Evolutionary conservation across 1,140 invertebrate species (phyloP).

Genomic region (Drosophila mojavensis): DNA sequence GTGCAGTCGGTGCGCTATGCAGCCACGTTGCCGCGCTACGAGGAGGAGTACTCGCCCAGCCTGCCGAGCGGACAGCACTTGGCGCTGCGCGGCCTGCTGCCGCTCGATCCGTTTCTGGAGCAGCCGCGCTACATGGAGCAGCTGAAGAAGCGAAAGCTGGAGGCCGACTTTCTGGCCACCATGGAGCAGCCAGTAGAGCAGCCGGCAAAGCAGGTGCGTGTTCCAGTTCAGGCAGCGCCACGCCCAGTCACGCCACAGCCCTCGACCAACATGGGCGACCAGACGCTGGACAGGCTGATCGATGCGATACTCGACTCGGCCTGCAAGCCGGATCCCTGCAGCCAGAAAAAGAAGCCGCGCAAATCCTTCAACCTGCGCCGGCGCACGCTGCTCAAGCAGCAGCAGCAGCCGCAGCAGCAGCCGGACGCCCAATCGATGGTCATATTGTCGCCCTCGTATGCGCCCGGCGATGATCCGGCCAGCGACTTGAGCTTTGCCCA

Average conservation of each 20-base stretch:
- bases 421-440: slow-evolving; percentile 39
- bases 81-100: slow-evolving; percentile 63
- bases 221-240: background rate
- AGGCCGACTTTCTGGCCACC: slow-evolving; percentile 63
- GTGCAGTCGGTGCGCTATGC: slow-evolving; percentile 68
- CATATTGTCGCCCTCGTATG: slow-evolving; percentile 79
- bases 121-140: slow-evolving; percentile 71
- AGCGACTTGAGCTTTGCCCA: slow-evolving; percentile 73
- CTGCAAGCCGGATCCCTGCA: slow-evolving; percentile 66
- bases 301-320: slow-evolving; percentile 82
- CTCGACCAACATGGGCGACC: slow-evolving; percentile 74
- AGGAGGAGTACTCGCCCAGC: slow-evolving; percentile 76
- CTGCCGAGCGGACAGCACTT: slow-evolving; percentile 72
- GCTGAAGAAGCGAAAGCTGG: slow-evolving; percentile 64
- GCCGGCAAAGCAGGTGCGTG: background rate
- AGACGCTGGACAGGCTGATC: slow-evolving; percentile 78
- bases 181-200: slow-evolving; percentile 31
- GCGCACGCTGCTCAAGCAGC: slow-evolving; percentile 75
- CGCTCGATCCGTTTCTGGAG: slow-evolving; percentile 72
- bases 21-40: slow-evolving; percentile 67
- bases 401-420: slow-evolving; percentile 17
- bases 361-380: slow-evolving; percentile 75
- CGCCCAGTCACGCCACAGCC: slow-evolving; percentile 57
- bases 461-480: slow-evolving; percentile 79
- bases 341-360: slow-evolving; percentile 70